These are phyloP conservation scores for Coregonus suidteri DNA, from an alignment of 2,797 vertebrate genomes.

Conservation along the genomic window DNA sequence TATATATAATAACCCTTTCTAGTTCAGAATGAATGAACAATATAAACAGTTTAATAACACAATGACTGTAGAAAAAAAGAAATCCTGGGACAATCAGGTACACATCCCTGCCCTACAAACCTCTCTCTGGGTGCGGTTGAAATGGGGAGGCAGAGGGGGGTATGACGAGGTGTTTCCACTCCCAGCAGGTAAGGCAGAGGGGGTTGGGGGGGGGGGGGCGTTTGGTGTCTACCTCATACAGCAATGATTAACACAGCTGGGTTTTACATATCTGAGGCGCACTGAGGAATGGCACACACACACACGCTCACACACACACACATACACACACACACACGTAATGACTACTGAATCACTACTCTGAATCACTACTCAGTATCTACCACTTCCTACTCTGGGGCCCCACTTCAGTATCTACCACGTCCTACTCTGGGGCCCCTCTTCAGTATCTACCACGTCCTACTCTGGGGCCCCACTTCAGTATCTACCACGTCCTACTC, in stretches of 20 bases:
- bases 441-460: no score
- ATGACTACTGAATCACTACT: no score
- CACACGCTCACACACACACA: constrained; percentile 11
- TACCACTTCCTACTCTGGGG: no score
- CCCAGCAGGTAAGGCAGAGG: constrained; percentile 53
- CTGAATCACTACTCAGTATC: no score
- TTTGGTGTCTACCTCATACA: constrained; percentile 72
- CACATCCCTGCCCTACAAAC: not conserved
- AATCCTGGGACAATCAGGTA: not conserved
- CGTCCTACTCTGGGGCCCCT: no score
- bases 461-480: no score
- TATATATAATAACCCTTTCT: no score
- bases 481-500: no score
- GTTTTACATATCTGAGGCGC: constrained; percentile 60
- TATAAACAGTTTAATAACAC: not conserved
- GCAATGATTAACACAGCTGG: constrained; percentile 75
- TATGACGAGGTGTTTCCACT: constrained; percentile 26
- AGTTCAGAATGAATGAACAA: no score
- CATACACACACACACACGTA: constrained; percentile 17
- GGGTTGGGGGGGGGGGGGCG: constrained; percentile 52
- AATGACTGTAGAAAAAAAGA: not conserved
- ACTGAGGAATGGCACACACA: constrained; percentile 45
- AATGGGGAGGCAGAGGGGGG: not conserved
- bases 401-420: no score
- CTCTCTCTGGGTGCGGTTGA: not conserved